Base-by-base conservation (phyloP, 2,113 vertebrate genomes). In the Jacana jacana region DNA sequence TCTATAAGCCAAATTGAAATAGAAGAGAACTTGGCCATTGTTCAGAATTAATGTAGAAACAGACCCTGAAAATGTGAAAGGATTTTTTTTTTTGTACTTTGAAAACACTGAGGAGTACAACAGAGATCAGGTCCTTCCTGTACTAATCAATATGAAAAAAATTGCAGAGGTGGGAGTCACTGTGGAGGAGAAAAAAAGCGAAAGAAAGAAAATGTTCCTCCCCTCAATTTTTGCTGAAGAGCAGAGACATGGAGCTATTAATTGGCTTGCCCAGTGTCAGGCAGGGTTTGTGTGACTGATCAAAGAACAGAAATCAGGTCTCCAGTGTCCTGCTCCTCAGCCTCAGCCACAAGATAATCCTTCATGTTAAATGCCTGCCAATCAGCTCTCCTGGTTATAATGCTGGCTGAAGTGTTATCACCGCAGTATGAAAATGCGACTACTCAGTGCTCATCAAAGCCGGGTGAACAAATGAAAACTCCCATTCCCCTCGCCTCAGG, bases 271-370 rank as follows among this genome's bases (percentile, higher is more conserved):
- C 9, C 30, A 33, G 51, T 54, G 58, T 70, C 66, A 35, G 9
- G 30, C 24, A 40, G 31, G 52, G 33, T 77, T 95, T 77, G 49
- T 83, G 87, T 70, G 54, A 69, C 63, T 88, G 78, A 96, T 69
- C 49, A 84, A 93, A 95, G 85, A 60, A 93, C 12, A 66, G 75
- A 93, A 93, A 80, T 93, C 58, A 89, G 40, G n/a, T 89, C 94
- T 83, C 68, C 35, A 25, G 70, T 86, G 79, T 54, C 46, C 40
- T 77, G 33, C 44, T 80, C 46, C 78, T 86, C n/a, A 48, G 37
- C 71, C 70, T 93, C 14, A 2, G 42, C 85, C 68, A 48, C 31
- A 54, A 80, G 68, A 70, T 80, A 65, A 77, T 88, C 54, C 89
- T 73, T 76, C 33, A 83, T 94, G 91, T 94, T 81, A 82, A 91